Evolutionary conservation across 2,113 vertebrate genomes (phyloP), one percentile per base, ranked within the genome.

Genomic region (Ramphastos sulfuratus): DNA sequence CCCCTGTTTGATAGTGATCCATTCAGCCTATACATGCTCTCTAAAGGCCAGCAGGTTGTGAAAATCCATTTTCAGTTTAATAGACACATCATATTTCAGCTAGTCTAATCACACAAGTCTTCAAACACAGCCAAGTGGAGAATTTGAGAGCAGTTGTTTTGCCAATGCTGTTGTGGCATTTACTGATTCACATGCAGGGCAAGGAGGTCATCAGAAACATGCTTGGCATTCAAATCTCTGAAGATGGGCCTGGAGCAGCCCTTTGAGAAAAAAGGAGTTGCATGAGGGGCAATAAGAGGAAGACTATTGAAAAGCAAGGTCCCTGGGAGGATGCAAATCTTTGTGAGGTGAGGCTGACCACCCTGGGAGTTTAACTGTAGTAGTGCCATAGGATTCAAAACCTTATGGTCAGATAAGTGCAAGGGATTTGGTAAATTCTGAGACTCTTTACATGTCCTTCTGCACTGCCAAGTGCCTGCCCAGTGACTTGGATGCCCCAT

Each of bases 201-300:
- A 48, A 18, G n/a, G 60, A 78, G n/a, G 30, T 23, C 2, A 1
- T 42, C 9, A 1, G n/a, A 59, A 92, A 30, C 21, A 46, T 15
- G 23, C 13, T 33, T 80, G 46, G 10, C 4, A 2, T 54, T 31
- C n/a, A 25, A 6, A 5, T 7, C 39, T 54, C 76, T 48, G 55
- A n/a, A 64, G 55, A 59, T 11, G 13, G 12, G 15, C n/a, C 42
- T 67, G 55, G 25, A 84, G 6, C 21, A 50, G 15, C 28, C 15
- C 11, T 48, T 15, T 7, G 21, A 39, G 20, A 21, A 18, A 46
- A 74, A 65, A 48, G 44, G 13, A 73, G 37, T 85, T 4, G 3
- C 1, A 10, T 9, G 64, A 42, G 55, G 3, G 4, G 33, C 0
- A 0, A 44, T 30, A 74, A 74, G n/a, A 44, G 69, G 24, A 54